Evolutionary conservation across 2,113 vertebrate species (phyloP).

Genomic region (Apeltes quadracus): DNA sequence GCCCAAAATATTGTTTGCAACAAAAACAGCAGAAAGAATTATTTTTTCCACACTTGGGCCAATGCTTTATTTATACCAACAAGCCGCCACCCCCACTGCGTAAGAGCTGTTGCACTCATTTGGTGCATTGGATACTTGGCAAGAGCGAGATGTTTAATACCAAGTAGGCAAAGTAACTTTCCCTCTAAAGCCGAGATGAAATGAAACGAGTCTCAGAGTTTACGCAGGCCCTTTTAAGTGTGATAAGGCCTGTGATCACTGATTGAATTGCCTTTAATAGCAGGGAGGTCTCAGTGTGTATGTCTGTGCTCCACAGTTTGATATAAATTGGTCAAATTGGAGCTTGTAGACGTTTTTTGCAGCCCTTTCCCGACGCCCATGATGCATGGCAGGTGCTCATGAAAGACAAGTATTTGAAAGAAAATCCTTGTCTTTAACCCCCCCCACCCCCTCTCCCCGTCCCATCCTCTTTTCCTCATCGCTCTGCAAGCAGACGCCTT

Average conservation of each 20-base stretch:
- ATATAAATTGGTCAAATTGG: conserved; percentile 72
- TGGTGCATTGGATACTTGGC: conserved; percentile 46
- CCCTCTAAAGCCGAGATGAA: conserved; percentile 52
- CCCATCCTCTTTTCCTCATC: not conserved
- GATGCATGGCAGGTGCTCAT: conserved; percentile 12
- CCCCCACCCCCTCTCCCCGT: too few species aligned
- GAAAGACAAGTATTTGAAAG: conserved; percentile 11
- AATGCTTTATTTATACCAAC: conserved; percentile 27
- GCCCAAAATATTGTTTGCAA: conserved; percentile 18
- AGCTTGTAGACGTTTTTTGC: conserved; percentile 28
- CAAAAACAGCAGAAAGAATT: conserved; percentile 39
- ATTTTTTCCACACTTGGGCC: conserved; percentile 16
- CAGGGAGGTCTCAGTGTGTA: conserved; percentile 36
- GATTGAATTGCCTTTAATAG: conserved; percentile 67
- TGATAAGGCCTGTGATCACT: conserved; percentile 56
- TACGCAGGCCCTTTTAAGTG: conserved; percentile 51
- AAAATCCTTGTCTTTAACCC: conserved; percentile 4
- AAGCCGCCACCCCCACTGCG: conserved; percentile 13
- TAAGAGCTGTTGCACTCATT: conserved; percentile 1
- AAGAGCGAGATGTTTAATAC: conserved; percentile 51
- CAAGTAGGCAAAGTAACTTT: conserved; percentile 40
- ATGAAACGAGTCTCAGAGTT: conserved; percentile 60
- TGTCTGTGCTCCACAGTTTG: conserved; percentile 46
- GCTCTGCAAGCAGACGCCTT: not conserved
- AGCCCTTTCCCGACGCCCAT: not conserved